phyloP scores from a whole-genome alignment of 2,888 invertebrate species.

The Amiota communis region DNA sequence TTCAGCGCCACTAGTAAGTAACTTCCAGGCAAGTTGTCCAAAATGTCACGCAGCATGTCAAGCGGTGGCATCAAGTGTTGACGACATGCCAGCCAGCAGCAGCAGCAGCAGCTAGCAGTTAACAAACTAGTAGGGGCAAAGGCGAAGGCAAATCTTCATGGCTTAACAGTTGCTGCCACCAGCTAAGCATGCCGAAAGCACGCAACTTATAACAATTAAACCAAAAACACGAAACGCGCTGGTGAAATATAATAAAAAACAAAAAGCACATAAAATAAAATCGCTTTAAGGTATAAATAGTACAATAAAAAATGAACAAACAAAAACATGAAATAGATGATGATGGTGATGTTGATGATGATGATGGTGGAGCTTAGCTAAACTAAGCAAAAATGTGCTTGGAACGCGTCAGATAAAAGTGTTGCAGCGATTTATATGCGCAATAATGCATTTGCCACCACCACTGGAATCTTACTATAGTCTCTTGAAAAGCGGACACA shows the following conservation, averaged over 20 bases:
- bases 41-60: constrained; percentile 15
- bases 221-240: too few relatives aligned
- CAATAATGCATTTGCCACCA: background rate
- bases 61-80: constrained; percentile 1
- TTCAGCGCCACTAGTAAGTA: background rate
- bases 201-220: background rate
- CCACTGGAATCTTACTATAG: background rate
- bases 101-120: background rate
- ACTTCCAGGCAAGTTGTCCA: constrained; percentile 1
- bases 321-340: too few relatives aligned
- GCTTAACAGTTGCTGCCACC: constrained; percentile 15
- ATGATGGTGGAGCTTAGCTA: constrained; percentile 5
- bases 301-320: constrained; percentile 14
- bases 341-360: too few relatives aligned
- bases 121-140: background rate
- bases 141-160: background rate
- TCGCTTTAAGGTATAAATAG: constrained; percentile 22
- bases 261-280: constrained; percentile 15
- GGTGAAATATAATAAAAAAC: background rate
- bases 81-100: constrained; percentile 2
- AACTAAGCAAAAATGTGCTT: background rate
- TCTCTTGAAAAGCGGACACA: background rate
- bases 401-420: constrained; percentile 11
- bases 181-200: constrained; percentile 11
- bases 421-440: constrained; percentile 30